Evolutionary conservation across 2,888 invertebrate genomes (phyloP), one percentile per base, ranked within the genome.

Genomic region (Mesoligia furuncula): DNA sequence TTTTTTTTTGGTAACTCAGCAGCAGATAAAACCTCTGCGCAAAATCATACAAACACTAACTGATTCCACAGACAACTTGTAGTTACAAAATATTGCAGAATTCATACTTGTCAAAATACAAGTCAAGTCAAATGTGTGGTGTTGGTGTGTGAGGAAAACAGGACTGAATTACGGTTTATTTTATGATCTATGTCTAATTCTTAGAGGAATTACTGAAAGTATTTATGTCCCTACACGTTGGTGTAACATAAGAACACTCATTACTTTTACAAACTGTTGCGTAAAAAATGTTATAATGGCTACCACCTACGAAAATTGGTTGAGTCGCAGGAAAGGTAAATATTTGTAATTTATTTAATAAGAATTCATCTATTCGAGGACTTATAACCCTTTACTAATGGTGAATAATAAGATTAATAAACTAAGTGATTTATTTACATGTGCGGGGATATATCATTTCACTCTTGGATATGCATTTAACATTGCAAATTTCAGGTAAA

Each of bases 311-410:
- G 96, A 96, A 92, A 95, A 95, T 94, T 95, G 95, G 93, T 94
- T 94, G 91, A 95, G 92, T 95, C 96, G 96, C 89, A 95, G 95
- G 91, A 96, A 95, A 95, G 96, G 96, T 96, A 95, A 92, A 92
- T 93, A 91, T 89, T 89, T 88, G 82, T 86, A 76, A 85, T 84
- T 83, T 85, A 81, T 85, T 69, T 85, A 75, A 9, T 62, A 79
- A 64, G 68, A 75, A 69, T 77, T 74, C 27, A 73, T 69, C 39
- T 13, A 71, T 51, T 70, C 54, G 20, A 57, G 24, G 51, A 45
- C 7, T 59, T 39, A 51, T 64, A 62, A 66, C 9, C 27, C 54
- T 64, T 73, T 69, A 75, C 11, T 57, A 42, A 42, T 68, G 2
- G 20, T 51, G 51, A 72, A 72, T 27, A 45, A 39, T 15, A 69